These are phyloP conservation scores for Phenganax marumi DNA, from an alignment of 92 coral and sea anemone genomes.

Conservation along the genomic window DNA sequence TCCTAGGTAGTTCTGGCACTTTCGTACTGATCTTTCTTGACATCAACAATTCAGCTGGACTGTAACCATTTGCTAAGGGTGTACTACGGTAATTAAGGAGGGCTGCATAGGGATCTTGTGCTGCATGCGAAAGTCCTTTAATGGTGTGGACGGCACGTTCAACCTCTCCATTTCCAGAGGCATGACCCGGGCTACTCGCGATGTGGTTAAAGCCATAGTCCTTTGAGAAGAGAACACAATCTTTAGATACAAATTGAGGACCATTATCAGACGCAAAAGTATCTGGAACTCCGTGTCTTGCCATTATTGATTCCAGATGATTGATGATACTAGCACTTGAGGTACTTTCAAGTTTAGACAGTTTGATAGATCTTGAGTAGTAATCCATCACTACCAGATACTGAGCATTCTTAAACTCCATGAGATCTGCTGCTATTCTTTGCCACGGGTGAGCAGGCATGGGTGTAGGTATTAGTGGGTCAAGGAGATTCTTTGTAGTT, in stretches of 20 bases:
- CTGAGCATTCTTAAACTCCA: conserved; percentile 29
- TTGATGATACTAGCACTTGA: neutral
- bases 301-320: conserved; percentile 33
- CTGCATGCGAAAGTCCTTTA: conserved; percentile 29
- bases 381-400: conserved; percentile 41
- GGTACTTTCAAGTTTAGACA: neutral
- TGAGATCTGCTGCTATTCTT: conserved; percentile 23
- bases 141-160: conserved; percentile 59
- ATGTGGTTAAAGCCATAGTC: conserved; percentile 48
- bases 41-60: conserved; percentile 31
- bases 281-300: conserved; percentile 59
- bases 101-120: conserved; percentile 4
- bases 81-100: conserved; percentile 19
- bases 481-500: neutral
- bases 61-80: conserved; percentile 8
- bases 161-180: conserved; percentile 55
- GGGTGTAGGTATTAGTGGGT: conserved; percentile 35
- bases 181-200: conserved; percentile 37
- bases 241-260: conserved; percentile 41
- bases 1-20: conserved; percentile 26
- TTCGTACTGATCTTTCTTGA: conserved; percentile 22
- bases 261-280: conserved; percentile 58
- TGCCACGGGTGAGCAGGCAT: conserved; percentile 38
- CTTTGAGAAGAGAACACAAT: conserved; percentile 40
- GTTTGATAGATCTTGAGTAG: conserved; percentile 42